Base-by-base conservation (phyloP, 1,140 invertebrate genomes). In the Drosophila ohnishii region DNA sequence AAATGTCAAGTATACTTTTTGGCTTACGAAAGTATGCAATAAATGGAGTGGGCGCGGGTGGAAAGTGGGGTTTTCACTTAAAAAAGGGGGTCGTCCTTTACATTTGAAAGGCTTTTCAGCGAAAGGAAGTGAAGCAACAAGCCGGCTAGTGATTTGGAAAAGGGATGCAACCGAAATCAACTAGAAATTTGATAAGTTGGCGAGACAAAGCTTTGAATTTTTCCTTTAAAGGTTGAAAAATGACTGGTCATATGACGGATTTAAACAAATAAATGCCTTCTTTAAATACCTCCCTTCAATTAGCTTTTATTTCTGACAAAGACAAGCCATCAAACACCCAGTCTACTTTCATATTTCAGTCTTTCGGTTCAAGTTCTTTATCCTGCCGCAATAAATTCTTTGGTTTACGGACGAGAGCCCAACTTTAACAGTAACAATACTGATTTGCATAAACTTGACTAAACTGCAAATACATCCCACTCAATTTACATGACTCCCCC, bases 1-100 rank as follows among this genome's bases (percentile, higher is more conserved):
- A 78, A 86, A 86, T 86, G 82, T 75, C 83, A 87, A 86, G 82
- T 78, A 58, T 78, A 78, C 82, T 78, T 78, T 85, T 78, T 86
- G 75, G 82, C 78, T 81, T 75, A 61, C 56, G 47, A 77, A 76
- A 77, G 66, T 65, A 84, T 84, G 80, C 71, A 69, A 42, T 42
- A 65, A 65, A 34, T 34, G 45, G 47, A 47, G 13, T 28, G 48
- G 14, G 10, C 7, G 11, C 0, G 11, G 35, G 42, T 30, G 44
- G 7, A 13, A 47, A 25, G 16, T 61, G 34, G 34, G 63, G 48
- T 19, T 35, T 66, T 3, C 34, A 11, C 16, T 14, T 3, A 42
- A 62, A 14, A 35, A 10, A 14, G 28, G 35, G 50, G 57, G 16
- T 28, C 35, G 25, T 28, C 25, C 72, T 44, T 60, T 60, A 50